Percentiles rank a stretch among this genome's conserved stretches.
phyloP scores from a whole-genome alignment of 2,113 vertebrate species.

The Tyrannus savana region DNA sequence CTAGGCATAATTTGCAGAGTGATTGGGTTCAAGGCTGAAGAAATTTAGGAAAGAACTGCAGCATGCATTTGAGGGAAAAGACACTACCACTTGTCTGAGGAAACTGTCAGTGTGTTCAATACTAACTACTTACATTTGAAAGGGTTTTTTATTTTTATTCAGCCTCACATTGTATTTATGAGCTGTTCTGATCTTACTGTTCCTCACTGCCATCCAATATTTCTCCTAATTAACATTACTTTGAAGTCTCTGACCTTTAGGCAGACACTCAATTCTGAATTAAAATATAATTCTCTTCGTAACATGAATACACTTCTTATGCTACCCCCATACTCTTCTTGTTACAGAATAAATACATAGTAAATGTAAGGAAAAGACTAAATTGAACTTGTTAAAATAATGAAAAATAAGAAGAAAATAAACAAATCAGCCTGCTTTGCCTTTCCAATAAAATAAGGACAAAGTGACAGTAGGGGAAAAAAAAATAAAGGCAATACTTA shows the following conservation, averaged over 20 bases:
- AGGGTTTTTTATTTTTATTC: constrained; percentile 27
- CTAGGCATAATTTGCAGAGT: not conserved
- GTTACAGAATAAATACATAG: constrained; percentile 16
- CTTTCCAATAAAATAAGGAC: not conserved
- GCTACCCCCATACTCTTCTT: not conserved
- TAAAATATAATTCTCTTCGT: constrained; percentile 49
- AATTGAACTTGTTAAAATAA: not conserved
- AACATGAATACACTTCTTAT: constrained; percentile 8
- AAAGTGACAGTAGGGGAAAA: not conserved
- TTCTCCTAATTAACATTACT: constrained; percentile 55
- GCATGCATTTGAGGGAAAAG: not conserved
- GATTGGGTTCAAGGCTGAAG: not conserved
- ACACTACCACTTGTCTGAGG: not conserved
- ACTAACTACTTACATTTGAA: constrained; percentile 1
- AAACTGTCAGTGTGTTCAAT: not conserved
- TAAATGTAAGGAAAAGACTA: not conserved
- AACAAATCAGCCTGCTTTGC: not conserved
- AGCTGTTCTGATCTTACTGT: not conserved
- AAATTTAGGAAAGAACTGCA: not conserved
- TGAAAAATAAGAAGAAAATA: not conserved
- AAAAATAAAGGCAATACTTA: not conserved
- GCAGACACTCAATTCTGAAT: not conserved
- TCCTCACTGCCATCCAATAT: not conserved
- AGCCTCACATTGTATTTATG: not conserved
- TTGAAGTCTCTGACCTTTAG: constrained; percentile 56